phyloP scores from a whole-genome alignment of 2,797 vertebrate species.

The Benthosema pterotum region DNA sequence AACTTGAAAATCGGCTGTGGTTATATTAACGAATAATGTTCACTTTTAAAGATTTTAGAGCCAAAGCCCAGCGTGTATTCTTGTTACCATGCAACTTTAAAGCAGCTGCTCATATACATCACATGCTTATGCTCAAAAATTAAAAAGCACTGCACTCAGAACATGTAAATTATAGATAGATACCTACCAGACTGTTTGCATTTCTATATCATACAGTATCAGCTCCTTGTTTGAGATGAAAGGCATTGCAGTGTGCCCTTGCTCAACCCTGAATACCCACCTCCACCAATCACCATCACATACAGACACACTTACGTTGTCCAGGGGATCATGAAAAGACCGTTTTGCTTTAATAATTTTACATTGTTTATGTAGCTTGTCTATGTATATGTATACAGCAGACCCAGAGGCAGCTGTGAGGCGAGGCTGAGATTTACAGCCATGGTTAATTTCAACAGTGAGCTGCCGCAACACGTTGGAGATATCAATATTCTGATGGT shows the following conservation, averaged over 20 bases:
- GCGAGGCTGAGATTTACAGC: conserved; percentile 67
- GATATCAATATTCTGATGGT: conserved; percentile 84
- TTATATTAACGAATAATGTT: too few relatives aligned
- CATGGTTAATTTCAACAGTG: conserved; percentile 76
- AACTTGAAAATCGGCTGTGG: too few relatives aligned
- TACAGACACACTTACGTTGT: conserved; percentile 9
- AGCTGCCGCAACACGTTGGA: conserved; percentile 78
- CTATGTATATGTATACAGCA: conserved; percentile 33
- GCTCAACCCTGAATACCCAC: background rate
- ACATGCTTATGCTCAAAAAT: conserved; percentile 57
- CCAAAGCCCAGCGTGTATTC: conserved; percentile 1
- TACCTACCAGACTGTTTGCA: conserved; percentile 36
- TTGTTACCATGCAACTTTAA: conserved; percentile 37
- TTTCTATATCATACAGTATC: conserved; percentile 12
- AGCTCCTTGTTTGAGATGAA: conserved; percentile 5
- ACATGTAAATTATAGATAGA: conserved; percentile 60
- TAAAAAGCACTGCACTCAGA: conserved; percentile 50
- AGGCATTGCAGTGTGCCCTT: conserved; percentile 15
- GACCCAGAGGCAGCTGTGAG: conserved; percentile 42
- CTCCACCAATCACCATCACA: too few relatives aligned
- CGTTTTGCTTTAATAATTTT: conserved; percentile 28
- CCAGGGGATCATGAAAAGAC: conserved; percentile 28
- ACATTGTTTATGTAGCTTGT: conserved; percentile 37
- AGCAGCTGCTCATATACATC: conserved; percentile 53
- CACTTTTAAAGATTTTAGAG: too few relatives aligned